Evolutionary conservation across 2,797 vertebrate species (phyloP).

Genomic region (Enteromius paludinosus): DNA sequence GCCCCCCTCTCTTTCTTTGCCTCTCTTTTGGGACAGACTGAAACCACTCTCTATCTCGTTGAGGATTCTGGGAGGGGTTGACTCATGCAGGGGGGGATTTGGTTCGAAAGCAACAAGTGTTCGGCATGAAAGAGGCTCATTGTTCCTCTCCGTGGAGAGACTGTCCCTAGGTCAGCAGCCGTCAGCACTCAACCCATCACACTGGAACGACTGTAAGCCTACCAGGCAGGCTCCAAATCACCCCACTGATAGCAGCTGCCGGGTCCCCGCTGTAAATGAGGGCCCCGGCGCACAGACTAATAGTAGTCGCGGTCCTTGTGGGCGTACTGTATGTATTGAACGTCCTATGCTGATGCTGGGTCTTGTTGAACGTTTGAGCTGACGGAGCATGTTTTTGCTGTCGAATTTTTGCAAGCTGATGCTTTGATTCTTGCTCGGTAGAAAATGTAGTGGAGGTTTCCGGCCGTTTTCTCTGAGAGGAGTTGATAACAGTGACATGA

Average conservation of each 20-base stretch:
- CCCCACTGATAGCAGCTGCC: slow-evolving; percentile 52
- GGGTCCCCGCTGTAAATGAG: slow-evolving; percentile 13
- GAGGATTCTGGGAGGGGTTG: slow-evolving; percentile 36
- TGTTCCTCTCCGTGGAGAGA: slow-evolving; percentile 45
- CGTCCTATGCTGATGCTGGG: neutral
- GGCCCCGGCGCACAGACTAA: neutral
- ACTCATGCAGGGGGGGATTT: neutral
- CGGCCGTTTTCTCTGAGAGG: neutral
- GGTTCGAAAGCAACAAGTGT: slow-evolving; percentile 54
- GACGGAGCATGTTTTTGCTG: slow-evolving; percentile 1
- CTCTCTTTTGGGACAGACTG: slow-evolving; percentile 1
- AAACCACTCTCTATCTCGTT: slow-evolving; percentile 24
- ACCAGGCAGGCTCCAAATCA: slow-evolving; percentile 10
- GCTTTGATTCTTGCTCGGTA: neutral
- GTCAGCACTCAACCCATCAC: slow-evolving; percentile 45
- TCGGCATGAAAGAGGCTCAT: slow-evolving; percentile 50
- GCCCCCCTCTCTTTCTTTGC: neutral
- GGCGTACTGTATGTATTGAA: neutral
- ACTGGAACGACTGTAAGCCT: slow-evolving; percentile 39
- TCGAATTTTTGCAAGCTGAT: neutral
- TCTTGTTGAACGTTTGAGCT: neutral
- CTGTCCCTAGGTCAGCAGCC: slow-evolving; percentile 49
- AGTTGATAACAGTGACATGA: neutral
- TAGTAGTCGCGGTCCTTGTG: neutral
- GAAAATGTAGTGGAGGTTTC: neutral